Percentiles rank a stretch among this genome's conserved stretches.
Evolutionary conservation across 2,797 vertebrate species (phyloP).

Genomic region (Pangasius djambal): DNA sequence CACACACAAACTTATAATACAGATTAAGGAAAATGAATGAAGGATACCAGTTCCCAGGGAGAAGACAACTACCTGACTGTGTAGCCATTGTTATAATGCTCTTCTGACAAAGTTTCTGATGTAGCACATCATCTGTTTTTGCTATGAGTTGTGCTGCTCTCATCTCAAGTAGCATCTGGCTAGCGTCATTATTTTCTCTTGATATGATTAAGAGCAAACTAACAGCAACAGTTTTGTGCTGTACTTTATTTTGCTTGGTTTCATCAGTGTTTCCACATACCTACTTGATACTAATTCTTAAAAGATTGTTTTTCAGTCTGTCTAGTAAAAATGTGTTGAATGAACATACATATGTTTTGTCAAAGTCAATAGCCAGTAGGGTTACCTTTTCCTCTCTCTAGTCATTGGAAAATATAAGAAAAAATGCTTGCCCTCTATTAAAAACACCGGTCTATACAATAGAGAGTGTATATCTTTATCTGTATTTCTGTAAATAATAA

Average conservation of each 20-base stretch:
- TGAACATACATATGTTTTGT: not conserved
- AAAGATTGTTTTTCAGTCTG: not conserved
- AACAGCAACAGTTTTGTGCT: not conserved
- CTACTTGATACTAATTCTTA: not conserved
- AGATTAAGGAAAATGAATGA: not conserved
- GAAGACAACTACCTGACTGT: not conserved
- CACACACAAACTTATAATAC: not conserved
- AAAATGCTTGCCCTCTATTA: not conserved
- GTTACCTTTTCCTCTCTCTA: not conserved
- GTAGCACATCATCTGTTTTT: too few relatives aligned
- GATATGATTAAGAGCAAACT: too few relatives aligned
- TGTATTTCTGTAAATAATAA: not conserved
- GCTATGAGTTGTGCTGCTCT: too few relatives aligned
- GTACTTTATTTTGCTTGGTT: not conserved
- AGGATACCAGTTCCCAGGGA: not conserved
- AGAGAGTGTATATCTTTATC: not conserved
- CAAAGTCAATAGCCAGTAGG: not conserved
- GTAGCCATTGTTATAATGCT: not conserved
- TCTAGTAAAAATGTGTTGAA: not conserved
- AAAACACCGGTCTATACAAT: not conserved
- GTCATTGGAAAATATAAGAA: not conserved
- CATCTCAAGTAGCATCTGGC: too few relatives aligned
- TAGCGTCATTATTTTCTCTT: too few relatives aligned
- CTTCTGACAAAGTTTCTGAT: not conserved
- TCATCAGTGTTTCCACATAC: too few relatives aligned